Conservation (phyloP, 2,888 invertebrate genomes). For the Trachelus troglodyta region DNA sequence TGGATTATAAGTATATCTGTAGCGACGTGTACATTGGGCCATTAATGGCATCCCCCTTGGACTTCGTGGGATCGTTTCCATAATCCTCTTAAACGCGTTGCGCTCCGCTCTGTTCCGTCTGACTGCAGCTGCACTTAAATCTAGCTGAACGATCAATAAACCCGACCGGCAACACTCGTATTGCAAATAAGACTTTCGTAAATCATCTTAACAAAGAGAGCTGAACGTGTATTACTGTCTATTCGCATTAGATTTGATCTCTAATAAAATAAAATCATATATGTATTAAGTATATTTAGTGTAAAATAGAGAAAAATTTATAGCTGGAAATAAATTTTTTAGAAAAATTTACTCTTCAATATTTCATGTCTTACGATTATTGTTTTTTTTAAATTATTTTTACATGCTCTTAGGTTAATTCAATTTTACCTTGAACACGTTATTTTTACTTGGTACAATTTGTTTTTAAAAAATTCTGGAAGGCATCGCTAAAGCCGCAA, state of each 20-base stretch:
- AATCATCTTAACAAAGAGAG: conserved; percentile 24
- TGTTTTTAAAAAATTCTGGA: background rate
- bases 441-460: background rate
- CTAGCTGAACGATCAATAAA: conserved; percentile 35
- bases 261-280: background rate
- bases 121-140: conserved; percentile 32
- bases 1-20: background rate
- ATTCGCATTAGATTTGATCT: background rate
- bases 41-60: conserved; percentile 15
- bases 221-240: background rate
- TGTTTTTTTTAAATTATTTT: background rate
- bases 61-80: conserved; percentile 25
- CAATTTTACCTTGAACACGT: background rate
- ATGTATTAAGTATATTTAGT: background rate
- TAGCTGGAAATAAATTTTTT: background rate
- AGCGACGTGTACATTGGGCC: background rate
- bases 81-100: conserved; percentile 37
- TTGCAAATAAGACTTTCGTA: conserved; percentile 24
- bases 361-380: background rate
- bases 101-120: conserved; percentile 14
- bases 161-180: conserved; percentile 17
- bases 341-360: background rate
- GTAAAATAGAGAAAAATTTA: background rate
- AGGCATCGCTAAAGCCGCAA: background rate
- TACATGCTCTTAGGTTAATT: background rate